A percentile compares a stretch with the other conserved stretches of the same genome.
Conservation (phyloP, 2,797 vertebrate species). For the Falco biarmicus region DNA sequence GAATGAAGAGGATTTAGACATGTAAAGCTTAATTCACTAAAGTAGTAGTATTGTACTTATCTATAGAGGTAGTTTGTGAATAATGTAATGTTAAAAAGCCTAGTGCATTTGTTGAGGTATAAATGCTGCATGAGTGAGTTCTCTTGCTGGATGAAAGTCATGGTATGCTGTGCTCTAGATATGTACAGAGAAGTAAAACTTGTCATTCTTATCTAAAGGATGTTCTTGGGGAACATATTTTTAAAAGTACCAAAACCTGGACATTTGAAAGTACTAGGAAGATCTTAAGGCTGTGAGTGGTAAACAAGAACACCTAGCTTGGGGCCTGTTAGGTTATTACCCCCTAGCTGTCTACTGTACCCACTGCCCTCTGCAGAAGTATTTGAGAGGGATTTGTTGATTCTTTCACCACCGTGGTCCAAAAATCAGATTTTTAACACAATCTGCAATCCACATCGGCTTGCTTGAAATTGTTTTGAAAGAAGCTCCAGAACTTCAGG, state of each 20-base stretch:
- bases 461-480: background rate
- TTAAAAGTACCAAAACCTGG: background rate
- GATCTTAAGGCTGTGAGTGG: background rate
- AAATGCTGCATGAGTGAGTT: background rate
- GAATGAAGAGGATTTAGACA: background rate
- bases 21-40: background rate
- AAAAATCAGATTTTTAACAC: background rate
- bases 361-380: background rate
- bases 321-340: background rate
- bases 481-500: background rate
- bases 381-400: background rate
- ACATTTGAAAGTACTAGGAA: background rate
- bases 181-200: background rate
- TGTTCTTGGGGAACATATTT: background rate
- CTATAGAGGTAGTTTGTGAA: background rate
- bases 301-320: background rate
- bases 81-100: background rate
- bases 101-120: background rate
- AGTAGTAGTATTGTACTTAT: background rate
- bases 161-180: background rate
- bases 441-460: background rate
- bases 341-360: background rate
- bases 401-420: accelerated
- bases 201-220: background rate
- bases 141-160: background rate